Evolutionary conservation across 2,888 invertebrate species (phyloP).

Genomic region (Helleia helle): DNA sequence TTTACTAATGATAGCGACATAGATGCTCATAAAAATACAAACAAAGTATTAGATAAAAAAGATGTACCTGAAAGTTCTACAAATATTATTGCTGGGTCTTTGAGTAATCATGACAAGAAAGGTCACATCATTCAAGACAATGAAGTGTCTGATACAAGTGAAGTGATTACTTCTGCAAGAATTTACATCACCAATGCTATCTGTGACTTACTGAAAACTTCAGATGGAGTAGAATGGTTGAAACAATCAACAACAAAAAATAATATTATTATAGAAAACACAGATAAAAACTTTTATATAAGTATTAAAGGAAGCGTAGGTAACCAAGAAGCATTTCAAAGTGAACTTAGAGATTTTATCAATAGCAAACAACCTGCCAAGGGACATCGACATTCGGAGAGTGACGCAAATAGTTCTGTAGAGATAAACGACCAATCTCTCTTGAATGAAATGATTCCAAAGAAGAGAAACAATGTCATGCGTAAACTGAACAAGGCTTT

Average conservation of each 20-base stretch:
- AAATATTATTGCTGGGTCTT: constrained; percentile 41
- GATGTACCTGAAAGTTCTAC: constrained; percentile 29
- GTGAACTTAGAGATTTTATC: constrained; percentile 54
- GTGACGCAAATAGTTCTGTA: constrained; percentile 21
- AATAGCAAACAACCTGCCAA: constrained; percentile 20
- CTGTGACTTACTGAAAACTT: constrained; percentile 54
- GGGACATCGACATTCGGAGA: constrained; percentile 18
- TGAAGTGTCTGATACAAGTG: constrained; percentile 61
- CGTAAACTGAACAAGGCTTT: constrained; percentile 43
- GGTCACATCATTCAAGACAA: constrained; percentile 62
- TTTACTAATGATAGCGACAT: constrained; percentile 12
- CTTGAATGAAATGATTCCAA: constrained; percentile 37
- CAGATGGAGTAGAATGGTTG: constrained; percentile 62
- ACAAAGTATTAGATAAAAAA: constrained; percentile 21
- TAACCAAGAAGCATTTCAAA: constrained; percentile 69
- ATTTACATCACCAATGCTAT: constrained; percentile 65
- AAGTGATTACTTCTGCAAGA: constrained; percentile 52
- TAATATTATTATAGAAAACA: constrained; percentile 44
- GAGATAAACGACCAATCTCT: constrained; percentile 13
- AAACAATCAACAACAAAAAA: constrained; percentile 38
- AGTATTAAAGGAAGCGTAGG: constrained; percentile 60
- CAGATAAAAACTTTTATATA: constrained; percentile 47
- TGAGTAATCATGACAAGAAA: constrained; percentile 46
- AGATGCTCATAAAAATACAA: constrained; percentile 14
- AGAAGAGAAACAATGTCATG: constrained; percentile 41